Conservation (phyloP, 1,140 invertebrate species). For the Nasonia vitripennis region DNA sequence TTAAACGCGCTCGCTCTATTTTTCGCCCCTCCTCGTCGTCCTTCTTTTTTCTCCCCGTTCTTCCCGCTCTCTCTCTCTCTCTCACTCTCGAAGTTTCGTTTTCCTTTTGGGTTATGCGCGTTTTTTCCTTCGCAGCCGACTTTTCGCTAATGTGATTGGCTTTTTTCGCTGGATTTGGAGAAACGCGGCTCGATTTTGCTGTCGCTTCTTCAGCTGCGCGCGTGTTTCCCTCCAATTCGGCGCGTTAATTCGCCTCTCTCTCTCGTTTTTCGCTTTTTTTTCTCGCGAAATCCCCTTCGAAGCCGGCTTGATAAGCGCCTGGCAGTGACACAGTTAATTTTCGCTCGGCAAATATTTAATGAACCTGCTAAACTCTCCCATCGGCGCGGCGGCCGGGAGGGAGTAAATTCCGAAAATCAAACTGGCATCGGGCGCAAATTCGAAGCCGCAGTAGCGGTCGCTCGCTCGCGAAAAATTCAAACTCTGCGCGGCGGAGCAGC, state of each 20-base stretch:
- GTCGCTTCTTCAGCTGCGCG: background rate
- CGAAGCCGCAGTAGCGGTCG: slow-evolving; percentile 19
- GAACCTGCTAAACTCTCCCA: background rate
- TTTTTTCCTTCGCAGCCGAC: background rate
- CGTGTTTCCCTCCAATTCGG: too few relatives aligned
- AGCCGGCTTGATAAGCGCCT: slow-evolving; percentile 26
- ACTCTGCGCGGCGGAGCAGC: background rate
- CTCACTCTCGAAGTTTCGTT: slow-evolving; percentile 28
- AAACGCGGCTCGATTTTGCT: slow-evolving; percentile 41
- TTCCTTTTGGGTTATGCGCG: slow-evolving; percentile 14
- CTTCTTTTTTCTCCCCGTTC: slow-evolving; percentile 31
- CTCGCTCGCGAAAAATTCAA: slow-evolving; percentile 2
- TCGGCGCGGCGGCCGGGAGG: background rate
- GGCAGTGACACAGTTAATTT: slow-evolving; percentile 39
- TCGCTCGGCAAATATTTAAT: slow-evolving; percentile 26
- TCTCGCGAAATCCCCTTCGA: background rate
- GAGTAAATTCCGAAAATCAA: slow-evolving; percentile 22
- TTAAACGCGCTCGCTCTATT: slow-evolving; percentile 49
- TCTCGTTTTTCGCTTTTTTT: background rate
- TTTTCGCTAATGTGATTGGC: slow-evolving; percentile 41
- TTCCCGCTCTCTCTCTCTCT: slow-evolving; percentile 34
- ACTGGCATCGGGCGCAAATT: background rate
- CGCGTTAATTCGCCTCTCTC: background rate
- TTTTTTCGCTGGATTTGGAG: background rate
- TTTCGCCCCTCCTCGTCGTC: slow-evolving; percentile 42